phyloP scores from a whole-genome alignment of 2,888 invertebrate species.

The Drosophila kokeensis region DNA sequence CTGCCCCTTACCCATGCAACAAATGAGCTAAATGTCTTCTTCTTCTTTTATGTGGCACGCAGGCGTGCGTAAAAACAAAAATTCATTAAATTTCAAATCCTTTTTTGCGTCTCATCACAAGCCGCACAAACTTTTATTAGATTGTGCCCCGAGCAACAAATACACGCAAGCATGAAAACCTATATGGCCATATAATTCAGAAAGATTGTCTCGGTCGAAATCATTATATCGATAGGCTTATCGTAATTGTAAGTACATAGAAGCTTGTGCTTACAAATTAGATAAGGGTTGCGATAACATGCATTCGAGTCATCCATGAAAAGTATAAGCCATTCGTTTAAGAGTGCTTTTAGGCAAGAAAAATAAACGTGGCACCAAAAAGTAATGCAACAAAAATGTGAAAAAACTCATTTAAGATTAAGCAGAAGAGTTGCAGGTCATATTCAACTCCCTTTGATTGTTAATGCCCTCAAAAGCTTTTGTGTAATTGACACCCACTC shows the following conservation, averaged over 20 bases:
- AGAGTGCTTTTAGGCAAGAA: no score
- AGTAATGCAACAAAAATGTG: neutral
- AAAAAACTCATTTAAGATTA: neutral
- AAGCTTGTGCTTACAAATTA: neutral
- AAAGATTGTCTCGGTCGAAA: slow-evolving; percentile 9
- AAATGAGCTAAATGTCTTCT: slow-evolving; percentile 58
- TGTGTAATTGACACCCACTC: slow-evolving; percentile 60
- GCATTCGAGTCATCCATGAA: no score
- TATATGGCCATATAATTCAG: slow-evolving; percentile 5
- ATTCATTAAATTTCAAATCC: slow-evolving; percentile 71
- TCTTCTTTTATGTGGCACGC: slow-evolving; percentile 58
- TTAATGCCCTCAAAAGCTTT: slow-evolving; percentile 40
- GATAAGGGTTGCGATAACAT: neutral
- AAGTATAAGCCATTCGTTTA: no score
- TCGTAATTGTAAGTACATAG: slow-evolving; percentile 22
- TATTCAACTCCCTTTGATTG: slow-evolving; percentile 10
- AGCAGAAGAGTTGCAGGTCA: neutral
- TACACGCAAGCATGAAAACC: neutral
- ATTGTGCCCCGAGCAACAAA: slow-evolving; percentile 24
- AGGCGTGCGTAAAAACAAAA: slow-evolving; percentile 63
- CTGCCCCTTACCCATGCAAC: neutral
- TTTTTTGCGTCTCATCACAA: slow-evolving; percentile 54
- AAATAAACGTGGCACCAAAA: neutral
- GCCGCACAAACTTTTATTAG: slow-evolving; percentile 51
- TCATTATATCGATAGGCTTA: slow-evolving; percentile 23